Base-by-base conservation (phyloP, 2,888 invertebrate genomes). In the Catonia carolina region DNA sequence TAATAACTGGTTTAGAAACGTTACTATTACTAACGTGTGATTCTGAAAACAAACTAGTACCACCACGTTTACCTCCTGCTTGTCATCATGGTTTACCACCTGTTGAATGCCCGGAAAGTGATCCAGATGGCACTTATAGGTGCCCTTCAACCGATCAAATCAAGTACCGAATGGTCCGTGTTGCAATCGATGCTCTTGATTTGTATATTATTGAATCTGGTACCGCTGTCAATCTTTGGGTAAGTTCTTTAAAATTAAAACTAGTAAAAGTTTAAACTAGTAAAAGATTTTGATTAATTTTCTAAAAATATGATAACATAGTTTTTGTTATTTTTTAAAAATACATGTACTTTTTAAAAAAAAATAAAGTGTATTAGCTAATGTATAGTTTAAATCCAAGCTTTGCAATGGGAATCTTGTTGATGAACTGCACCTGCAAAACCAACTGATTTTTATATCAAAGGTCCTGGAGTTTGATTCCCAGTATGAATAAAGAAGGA, bases 131-230 rank as follows among this genome's bases (percentile, higher is more conserved):
- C 7, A 61, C 62, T 17, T 67, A 67, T 50, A 69, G 73, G 4
- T 91, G 90, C 67, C 89, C 89, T 2, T 82, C 87, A 1, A 76
- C 85, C 0, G 88, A 89, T 66, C 86, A 89, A 65, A 85, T 97
- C 56, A 98, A 97, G 71, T 98, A 98, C 73, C 83, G 88, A 70
- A 89, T 98, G 86, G 86, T 90, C 5, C 79, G 98, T 45, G 79
- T 94, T 2, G 86, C 91, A 0, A 77, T 96, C 31, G 95, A 96
- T 73, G 85, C 89, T 1, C 77, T 98, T 2, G 93, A 96, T 73
- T 78, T 99, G 42, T 92, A 91, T 74, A 72, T 98, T 50, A 89
- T 94, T 45, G 98, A 98, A 72, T 80, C 83, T 33, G 90, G 90
- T 41, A 89, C 92, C 2, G 89, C 92, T 1, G 74, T 94, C 27